Conservation (phyloP, 2,888 invertebrate genomes). For the Hirtodrosophila trivittata region DNA sequence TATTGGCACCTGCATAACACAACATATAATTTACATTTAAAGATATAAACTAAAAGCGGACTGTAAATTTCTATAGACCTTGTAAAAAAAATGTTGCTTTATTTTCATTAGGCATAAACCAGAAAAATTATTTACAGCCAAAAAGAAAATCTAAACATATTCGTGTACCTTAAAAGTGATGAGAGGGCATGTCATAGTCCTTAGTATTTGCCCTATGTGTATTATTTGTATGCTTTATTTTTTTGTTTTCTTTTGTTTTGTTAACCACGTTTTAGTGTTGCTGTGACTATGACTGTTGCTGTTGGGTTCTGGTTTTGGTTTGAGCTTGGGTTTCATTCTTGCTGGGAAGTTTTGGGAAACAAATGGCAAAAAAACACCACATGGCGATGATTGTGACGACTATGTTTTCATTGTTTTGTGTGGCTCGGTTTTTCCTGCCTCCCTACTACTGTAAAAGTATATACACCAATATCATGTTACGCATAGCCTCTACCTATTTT, state of each 20-base stretch:
- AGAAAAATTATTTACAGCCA: no score
- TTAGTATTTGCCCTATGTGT: conserved; percentile 44
- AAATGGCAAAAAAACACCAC: conserved; percentile 77
- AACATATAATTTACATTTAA: no score
- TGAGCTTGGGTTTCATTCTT: conserved; percentile 12
- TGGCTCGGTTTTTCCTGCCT: conserved; percentile 41
- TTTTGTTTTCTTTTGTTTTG: conserved; percentile 48
- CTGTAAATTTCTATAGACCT: no score
- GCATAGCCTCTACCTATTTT: conserved; percentile 21
- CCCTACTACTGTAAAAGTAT: conserved; percentile 8
- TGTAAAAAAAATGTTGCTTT: no score
- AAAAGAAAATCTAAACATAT: no score
- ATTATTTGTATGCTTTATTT: conserved; percentile 20
- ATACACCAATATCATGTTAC: conserved; percentile 56
- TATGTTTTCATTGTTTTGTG: conserved; percentile 77
- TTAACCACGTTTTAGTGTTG: conserved; percentile 58
- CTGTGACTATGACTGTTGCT: conserved; percentile 25
- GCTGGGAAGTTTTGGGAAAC: conserved; percentile 54
- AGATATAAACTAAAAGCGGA: no score
- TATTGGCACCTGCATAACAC: no score
- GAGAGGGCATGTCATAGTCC: conserved; percentile 46
- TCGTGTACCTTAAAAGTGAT: no score
- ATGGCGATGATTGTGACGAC: conserved; percentile 79
- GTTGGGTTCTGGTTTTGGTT: conserved; percentile 14
- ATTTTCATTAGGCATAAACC: no score